These are phyloP conservation scores for Ursus arctos DNA, from an alignment of 2,113 vertebrate genomes.

Conservation along the genomic window DNA sequence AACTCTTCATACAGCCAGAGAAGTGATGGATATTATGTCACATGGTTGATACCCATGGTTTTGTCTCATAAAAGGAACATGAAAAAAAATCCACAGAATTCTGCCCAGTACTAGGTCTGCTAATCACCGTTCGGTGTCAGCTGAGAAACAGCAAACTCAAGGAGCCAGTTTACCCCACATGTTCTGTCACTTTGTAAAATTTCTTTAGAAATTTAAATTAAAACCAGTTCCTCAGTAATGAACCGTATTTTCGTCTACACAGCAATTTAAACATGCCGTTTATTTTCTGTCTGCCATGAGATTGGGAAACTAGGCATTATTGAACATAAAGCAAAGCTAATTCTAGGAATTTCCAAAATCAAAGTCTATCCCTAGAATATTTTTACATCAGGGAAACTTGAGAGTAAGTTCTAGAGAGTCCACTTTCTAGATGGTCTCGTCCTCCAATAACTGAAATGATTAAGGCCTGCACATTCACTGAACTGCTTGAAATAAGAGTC, in stretches of 20 bases:
- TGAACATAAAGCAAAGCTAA: constrained; percentile 51
- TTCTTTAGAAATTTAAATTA: constrained; percentile 39
- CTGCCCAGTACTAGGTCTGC: not conserved
- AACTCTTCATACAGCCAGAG: not conserved
- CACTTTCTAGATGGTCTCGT: not conserved
- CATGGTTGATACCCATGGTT: constrained; percentile 11
- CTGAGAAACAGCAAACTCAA: not conserved
- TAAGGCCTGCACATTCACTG: not conserved
- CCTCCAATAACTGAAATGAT: not conserved
- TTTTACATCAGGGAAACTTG: not conserved
- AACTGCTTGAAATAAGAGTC: not conserved
- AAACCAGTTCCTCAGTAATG: constrained; percentile 42
- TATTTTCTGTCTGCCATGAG: constrained; percentile 4
- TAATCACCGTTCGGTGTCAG: not conserved
- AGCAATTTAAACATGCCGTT: not conserved
- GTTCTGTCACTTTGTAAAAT: not conserved
- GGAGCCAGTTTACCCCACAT: not conserved
- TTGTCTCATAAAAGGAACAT: constrained; percentile 39
- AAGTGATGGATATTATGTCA: not conserved
- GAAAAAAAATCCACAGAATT: constrained; percentile 1
- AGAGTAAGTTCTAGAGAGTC: not conserved
- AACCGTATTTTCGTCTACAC: constrained; percentile 31
- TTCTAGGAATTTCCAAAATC: constrained; percentile 49
- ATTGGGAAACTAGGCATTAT: not conserved
- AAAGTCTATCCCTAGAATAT: constrained; percentile 18